Conservation (phyloP, 2,888 invertebrate genomes). For the Tenthredo livida region DNA sequence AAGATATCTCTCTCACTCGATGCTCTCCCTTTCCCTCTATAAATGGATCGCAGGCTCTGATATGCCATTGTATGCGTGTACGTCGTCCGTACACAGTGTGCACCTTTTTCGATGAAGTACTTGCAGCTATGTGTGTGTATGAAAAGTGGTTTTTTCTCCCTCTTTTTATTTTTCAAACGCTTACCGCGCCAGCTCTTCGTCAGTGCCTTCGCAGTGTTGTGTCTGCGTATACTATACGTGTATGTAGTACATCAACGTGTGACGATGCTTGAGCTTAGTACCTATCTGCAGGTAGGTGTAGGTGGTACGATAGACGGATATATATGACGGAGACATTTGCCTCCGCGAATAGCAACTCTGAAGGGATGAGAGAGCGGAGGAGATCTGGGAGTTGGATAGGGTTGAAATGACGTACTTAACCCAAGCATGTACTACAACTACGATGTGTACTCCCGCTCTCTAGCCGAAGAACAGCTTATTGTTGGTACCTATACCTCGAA, state of each 20-base stretch:
- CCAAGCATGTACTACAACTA: constrained; percentile 35
- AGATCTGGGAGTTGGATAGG: constrained; percentile 33
- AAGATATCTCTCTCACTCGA: too few species aligned
- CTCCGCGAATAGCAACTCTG: not conserved
- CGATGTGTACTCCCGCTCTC: not conserved
- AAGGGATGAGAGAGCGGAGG: not conserved
- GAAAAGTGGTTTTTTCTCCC: not conserved
- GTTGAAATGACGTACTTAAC: constrained; percentile 49
- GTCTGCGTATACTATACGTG: not conserved
- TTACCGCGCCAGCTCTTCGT: not conserved
- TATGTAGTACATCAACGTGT: not conserved
- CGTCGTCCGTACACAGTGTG: not conserved
- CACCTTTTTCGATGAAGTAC: not conserved
- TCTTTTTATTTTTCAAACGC: not conserved
- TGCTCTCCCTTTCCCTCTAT: too few species aligned
- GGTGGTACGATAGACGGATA: not conserved
- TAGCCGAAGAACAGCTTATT: constrained; percentile 33
- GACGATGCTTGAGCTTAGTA: not conserved
- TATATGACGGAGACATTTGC: constrained; percentile 20
- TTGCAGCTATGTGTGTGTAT: not conserved
- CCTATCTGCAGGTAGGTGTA: not conserved
- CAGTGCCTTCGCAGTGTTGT: not conserved
- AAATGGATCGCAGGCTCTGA: not conserved
- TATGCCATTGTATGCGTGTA: not conserved
- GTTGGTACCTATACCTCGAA: constrained; percentile 20